Conservation (phyloP, 1,140 invertebrate species). For the Drosophila cardini region DNA sequence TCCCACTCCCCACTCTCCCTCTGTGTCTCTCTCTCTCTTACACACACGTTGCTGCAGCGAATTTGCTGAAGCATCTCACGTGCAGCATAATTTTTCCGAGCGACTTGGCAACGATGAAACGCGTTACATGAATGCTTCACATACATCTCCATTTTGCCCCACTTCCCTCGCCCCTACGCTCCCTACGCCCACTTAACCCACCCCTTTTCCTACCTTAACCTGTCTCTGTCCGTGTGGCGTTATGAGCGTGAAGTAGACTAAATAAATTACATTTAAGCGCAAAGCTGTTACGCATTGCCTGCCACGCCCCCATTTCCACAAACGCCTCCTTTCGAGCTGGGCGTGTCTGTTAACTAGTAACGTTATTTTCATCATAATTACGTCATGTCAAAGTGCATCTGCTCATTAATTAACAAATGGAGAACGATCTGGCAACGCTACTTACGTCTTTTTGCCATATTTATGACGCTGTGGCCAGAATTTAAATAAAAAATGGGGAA, state of each 20-base stretch:
- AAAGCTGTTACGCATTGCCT: constrained; percentile 70
- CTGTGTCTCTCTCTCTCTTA: background rate
- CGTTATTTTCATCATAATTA: constrained; percentile 42
- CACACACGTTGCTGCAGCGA: constrained; percentile 55
- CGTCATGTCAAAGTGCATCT: constrained; percentile 41
- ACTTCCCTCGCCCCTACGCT: background rate
- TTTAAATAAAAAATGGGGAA: background rate
- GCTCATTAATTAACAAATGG: constrained; percentile 51
- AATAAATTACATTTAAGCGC: constrained; percentile 80
- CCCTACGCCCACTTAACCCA: background rate
- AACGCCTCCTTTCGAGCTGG: background rate
- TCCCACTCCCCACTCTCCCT: background rate
- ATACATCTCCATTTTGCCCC: constrained; percentile 8
- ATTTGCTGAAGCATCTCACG: constrained; percentile 83
- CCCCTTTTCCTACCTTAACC: background rate
- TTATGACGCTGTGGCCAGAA: background rate
- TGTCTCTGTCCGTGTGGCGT: constrained; percentile 44
- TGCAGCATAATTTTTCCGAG: constrained; percentile 84
- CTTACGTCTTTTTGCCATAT: constrained; percentile 1
- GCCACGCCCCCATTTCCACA: constrained; percentile 1
- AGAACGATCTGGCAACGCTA: constrained; percentile 12
- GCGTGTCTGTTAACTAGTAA: constrained; percentile 6
- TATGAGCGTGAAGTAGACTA: constrained; percentile 81
- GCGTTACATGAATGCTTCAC: constrained; percentile 69
- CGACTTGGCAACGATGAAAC: constrained; percentile 74